These are phyloP conservation scores for Drosophila quasianomalipes DNA, from an alignment of 2,888 invertebrate genomes.

Conservation along the genomic window DNA sequence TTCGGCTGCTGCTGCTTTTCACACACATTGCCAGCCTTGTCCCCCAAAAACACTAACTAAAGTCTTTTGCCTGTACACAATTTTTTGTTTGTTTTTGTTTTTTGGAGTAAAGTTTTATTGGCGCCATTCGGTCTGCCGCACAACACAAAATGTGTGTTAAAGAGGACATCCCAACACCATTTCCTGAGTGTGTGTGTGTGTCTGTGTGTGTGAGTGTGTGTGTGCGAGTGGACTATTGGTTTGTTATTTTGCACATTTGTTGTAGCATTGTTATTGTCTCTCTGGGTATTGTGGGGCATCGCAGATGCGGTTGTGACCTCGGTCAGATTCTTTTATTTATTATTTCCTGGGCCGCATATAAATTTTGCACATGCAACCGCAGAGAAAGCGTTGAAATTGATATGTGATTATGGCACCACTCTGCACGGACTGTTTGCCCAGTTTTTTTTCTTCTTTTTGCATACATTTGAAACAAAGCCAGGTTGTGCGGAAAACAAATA, in stretches of 20 bases:
- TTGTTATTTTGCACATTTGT: conserved; percentile 25
- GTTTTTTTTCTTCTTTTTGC: not conserved
- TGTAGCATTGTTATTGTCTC: conserved; percentile 20
- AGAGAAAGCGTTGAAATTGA: conserved; percentile 46
- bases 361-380: conserved; percentile 15
- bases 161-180: conserved; percentile 2
- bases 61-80: conserved; percentile 18
- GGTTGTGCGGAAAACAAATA: conserved; percentile 3
- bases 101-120: conserved; percentile 68
- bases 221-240: conserved; percentile 3
- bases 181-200: not conserved
- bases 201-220: not conserved
- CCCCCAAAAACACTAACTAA: conserved; percentile 36
- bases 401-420: conserved; percentile 38
- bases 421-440: conserved; percentile 2
- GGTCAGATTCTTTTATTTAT: conserved; percentile 41
- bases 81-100: conserved; percentile 24
- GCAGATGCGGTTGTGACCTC: conserved; percentile 25
- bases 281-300: conserved; percentile 45
- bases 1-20: conserved; percentile 7
- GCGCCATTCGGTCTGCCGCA: conserved; percentile 75
- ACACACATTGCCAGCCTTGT: not conserved
- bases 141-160: conserved; percentile 52
- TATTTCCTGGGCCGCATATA: conserved; percentile 29
- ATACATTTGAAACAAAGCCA: conserved; percentile 16